Conservation (phyloP, 1,140 invertebrate species). For the Drosophila malerkotliana region DNA sequence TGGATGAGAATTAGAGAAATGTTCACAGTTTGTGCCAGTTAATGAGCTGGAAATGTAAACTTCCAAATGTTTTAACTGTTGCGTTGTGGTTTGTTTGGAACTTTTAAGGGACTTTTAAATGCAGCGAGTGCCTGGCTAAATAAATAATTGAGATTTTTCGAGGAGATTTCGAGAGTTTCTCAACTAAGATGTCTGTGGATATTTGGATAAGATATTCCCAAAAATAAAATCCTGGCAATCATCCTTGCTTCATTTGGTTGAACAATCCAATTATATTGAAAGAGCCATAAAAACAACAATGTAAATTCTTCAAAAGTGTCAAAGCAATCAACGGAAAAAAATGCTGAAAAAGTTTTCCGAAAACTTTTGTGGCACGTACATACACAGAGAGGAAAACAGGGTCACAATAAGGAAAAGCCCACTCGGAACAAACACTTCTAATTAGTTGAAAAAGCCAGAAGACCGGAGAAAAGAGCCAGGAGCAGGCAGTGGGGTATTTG, state of each 20-base stretch:
- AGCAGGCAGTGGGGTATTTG: no score
- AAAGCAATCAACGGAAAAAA: slow-evolving; percentile 73
- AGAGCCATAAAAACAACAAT: slow-evolving; percentile 33
- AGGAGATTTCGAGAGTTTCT: slow-evolving; percentile 1
- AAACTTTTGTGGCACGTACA: slow-evolving; percentile 72
- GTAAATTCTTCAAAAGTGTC: slow-evolving; percentile 69
- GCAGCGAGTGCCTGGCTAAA: not conserved
- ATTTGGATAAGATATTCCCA: not conserved
- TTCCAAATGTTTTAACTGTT: slow-evolving; percentile 52
- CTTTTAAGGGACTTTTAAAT: slow-evolving; percentile 13
- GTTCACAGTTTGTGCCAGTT: slow-evolving; percentile 69
- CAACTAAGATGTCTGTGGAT: not conserved
- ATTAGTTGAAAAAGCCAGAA: slow-evolving; percentile 53
- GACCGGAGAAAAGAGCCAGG: slow-evolving; percentile 7
- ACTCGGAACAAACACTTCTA: slow-evolving; percentile 64
- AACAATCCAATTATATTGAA: slow-evolving; percentile 71
- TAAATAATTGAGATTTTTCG: slow-evolving; percentile 1
- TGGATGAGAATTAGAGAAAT: slow-evolving; percentile 40
- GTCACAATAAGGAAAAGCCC: slow-evolving; percentile 43
- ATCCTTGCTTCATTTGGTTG: slow-evolving; percentile 62
- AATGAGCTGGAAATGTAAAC: slow-evolving; percentile 76
- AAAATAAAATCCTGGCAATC: slow-evolving; percentile 45
- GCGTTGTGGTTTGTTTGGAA: slow-evolving; percentile 22
- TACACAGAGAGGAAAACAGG: slow-evolving; percentile 30
- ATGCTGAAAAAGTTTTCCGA: slow-evolving; percentile 57